Percentiles rank a stretch among this genome's conserved stretches.
Conservation (phyloP, 2,797 vertebrate species). For the Micropoecilia bifurca region DNA sequence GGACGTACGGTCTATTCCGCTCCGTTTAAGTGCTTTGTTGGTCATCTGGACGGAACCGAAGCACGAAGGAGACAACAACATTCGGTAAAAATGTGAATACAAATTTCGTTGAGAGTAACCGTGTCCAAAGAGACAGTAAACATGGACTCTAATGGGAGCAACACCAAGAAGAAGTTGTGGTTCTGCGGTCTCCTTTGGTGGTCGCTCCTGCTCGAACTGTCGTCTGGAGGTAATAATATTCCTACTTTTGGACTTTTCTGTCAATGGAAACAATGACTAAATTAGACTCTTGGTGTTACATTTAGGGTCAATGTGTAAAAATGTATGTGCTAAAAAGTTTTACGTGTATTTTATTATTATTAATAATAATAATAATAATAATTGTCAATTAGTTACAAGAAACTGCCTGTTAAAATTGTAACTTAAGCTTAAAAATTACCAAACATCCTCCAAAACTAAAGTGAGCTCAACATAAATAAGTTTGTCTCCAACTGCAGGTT, state of each 20-base stretch:
- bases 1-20: neutral
- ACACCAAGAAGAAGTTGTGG: slow-evolving; percentile 54
- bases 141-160: slow-evolving; percentile 60
- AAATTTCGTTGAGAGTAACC: neutral
- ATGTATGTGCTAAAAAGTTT: accelerated
- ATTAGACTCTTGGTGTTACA: accelerated
- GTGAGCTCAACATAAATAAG: neutral
- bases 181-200: slow-evolving; percentile 67
- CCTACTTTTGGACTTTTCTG: slow-evolving; percentile 18
- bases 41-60: slow-evolving; percentile 2
- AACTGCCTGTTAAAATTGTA: neutral
- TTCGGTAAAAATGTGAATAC: slow-evolving; percentile 61
- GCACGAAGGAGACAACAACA: slow-evolving; percentile 6
- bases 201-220: slow-evolving; percentile 65
- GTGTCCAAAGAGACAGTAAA: slow-evolving; percentile 43
- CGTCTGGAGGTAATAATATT: slow-evolving; percentile 67
- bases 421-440: neutral
- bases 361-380: too few species aligned
- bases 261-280: neutral
- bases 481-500: neutral
- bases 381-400: neutral
- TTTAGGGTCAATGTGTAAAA: accelerated
- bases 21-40: neutral
- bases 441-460: too few species aligned
- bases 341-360: neutral